Base-by-base conservation (phyloP, 1,140 invertebrate genomes). In the Heliothis subflexa region DNA sequence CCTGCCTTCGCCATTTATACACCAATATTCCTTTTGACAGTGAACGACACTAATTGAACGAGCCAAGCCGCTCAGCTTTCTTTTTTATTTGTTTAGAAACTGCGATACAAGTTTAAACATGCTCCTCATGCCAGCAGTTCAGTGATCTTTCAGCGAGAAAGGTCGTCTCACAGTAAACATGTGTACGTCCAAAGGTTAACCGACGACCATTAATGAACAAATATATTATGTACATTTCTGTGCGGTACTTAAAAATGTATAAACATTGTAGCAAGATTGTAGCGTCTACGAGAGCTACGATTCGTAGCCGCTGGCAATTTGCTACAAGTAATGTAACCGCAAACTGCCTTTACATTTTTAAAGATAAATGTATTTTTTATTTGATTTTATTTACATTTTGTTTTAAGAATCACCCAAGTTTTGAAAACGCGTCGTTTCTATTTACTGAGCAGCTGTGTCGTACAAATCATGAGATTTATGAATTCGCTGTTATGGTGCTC, bases 1-100 rank as follows among this genome's bases (percentile, higher is more conserved):
- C 88, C 85, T 83, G 82, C 87, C 84, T 88, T 84, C 81, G 72
- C 86, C 84, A 84, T 88, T 89, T 87, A 86, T 86, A 88, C 82
- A 87, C 85, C 85, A 84, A 88, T 83, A 85, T 86, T 85, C 83
- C 78, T 81, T 84, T 80, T 87, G 83, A 85, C 81, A 82, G 57
- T 81, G 78, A 83, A 78, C 61, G 83, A 83, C 84, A 81, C 84
- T 85, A 87, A 87, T 87, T 85, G 79, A 82, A 85, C 68, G 77
- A 45, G 78, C 70, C 66, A 75, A 84, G 68, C 79, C 16, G 21
- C 40, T 57, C 40, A 21, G 66, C 64, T 49, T 78, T 70, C 11
- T 78, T 78, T 61, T 70, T 78, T 78, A 76, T 64, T 66, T 74
- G 40, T 40, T 59, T n/a, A 61, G 49, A 76, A 73, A 76, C 74